These are phyloP conservation scores for Carcharodon carcharias DNA, from an alignment of 2,797 vertebrate genomes.

Conservation along the genomic window DNA sequence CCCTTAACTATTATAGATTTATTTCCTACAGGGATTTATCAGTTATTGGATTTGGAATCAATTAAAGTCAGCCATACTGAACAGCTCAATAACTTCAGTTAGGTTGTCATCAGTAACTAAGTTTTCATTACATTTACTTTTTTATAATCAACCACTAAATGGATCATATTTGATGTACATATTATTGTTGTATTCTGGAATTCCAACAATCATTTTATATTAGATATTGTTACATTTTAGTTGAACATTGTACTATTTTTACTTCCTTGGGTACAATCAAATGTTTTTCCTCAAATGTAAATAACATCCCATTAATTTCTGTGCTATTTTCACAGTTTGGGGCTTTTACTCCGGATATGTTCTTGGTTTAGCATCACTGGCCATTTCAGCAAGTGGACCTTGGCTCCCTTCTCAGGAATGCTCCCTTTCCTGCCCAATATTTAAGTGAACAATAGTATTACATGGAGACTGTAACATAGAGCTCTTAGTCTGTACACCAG, in stretches of 20 bases:
- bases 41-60: conserved; percentile 7
- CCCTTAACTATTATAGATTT: neutral
- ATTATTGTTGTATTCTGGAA: neutral
- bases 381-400: neutral
- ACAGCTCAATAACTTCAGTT: neutral
- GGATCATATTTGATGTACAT: neutral
- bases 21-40: neutral
- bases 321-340: neutral
- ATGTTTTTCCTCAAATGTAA: neutral
- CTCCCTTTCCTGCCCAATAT: neutral
- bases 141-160: neutral
- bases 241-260: neutral
- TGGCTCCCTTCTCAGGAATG: neutral
- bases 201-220: neutral
- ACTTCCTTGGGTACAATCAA: neutral
- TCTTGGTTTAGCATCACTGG: neutral
- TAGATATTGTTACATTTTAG: no score
- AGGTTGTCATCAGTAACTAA: neutral
- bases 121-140: neutral
- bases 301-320: neutral
- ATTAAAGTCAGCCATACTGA: conserved; percentile 10
- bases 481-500: neutral
- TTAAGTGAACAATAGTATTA: neutral
- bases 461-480: neutral
- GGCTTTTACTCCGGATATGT: neutral